These are phyloP conservation scores for Oppia nitens DNA, from an alignment of 1,140 invertebrate species.

Conservation along the genomic window DNA sequence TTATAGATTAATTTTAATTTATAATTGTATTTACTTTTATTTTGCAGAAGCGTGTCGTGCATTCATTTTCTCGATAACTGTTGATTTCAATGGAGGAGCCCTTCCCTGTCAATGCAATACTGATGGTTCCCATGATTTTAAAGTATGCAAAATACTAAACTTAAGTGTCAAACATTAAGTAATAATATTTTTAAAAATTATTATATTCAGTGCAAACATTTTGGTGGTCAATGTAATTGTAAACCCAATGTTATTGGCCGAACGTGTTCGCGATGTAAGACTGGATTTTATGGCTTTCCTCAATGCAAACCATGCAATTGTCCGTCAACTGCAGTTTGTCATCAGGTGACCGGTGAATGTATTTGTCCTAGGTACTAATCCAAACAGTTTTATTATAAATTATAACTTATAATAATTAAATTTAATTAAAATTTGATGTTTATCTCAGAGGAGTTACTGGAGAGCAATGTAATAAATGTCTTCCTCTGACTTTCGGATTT, in stretches of 20 bases:
- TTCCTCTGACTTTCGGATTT: slow-evolving; percentile 75
- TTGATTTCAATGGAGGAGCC: slow-evolving; percentile 85
- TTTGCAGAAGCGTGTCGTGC: slow-evolving; percentile 62
- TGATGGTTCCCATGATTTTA: slow-evolving; percentile 60
- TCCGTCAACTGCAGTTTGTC: slow-evolving; percentile 60
- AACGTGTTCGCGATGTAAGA: slow-evolving; percentile 68
- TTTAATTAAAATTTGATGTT: no score
- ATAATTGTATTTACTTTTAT: slow-evolving; percentile 16
- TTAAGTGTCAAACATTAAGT: background rate
- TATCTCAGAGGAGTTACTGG: slow-evolving; percentile 47
- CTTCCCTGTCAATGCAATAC: slow-evolving; percentile 73
- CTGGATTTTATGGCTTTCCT: slow-evolving; percentile 88
- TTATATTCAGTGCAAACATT: slow-evolving; percentile 53
- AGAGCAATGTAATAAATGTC: slow-evolving; percentile 69
- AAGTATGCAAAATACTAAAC: no score
- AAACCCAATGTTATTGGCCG: slow-evolving; percentile 83
- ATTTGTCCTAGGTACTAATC: slow-evolving; percentile 44
- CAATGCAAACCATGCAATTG: slow-evolving; percentile 75
- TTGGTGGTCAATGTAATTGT: slow-evolving; percentile 91
- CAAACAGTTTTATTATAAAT: background rate
- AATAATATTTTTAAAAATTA: background rate
- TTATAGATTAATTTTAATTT: background rate
- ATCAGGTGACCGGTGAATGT: slow-evolving; percentile 43
- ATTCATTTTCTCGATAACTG: slow-evolving; percentile 78
- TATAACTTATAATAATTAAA: slow-evolving; percentile 20